Base-by-base conservation (phyloP, 2,888 invertebrate genomes). In the Galeruca laticollis region DNA sequence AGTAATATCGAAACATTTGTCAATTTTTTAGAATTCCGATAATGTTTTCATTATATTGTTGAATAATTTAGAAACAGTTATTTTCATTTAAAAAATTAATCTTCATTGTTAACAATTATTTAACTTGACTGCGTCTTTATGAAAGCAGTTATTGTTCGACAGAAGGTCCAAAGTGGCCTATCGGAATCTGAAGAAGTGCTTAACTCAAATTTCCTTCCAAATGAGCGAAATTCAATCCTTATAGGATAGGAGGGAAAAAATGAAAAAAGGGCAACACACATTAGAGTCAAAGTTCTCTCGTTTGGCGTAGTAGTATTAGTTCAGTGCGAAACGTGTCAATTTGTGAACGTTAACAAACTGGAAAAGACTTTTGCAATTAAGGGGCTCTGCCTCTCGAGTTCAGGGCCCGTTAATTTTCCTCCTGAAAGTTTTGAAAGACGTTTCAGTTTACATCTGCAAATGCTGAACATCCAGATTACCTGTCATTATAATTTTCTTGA, bases 331-430 rank as follows among this genome's bases (percentile, higher is more conserved):
- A 83, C 83, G 82, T 84, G 83, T 84, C 84, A 84, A 84, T 84
- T 84, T 83, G 81, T 81, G 81, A 84, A 84, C 78, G 82, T 82
- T 66, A 83, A 84, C 82, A 83, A 82, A 83, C 82, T 82, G 83
- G 83, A 83, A 82, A 83, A 84, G 83, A 83, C 83, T 84, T 83
- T 83, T 76, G 84, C 82, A 84, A 84, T 84, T 83, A 84, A 81
- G 80, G 75, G 79, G 75, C 80, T 79, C 78, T 77, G 76, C 75
- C 52, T 33, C 52, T 49, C 54, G 76, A 80, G 78, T 76, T 76
- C 74, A 77, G 75, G 75, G 67, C 76, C 76, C 78, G 78, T 77
- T 81, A 79, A 81, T 81, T 80, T 79, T 75, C 71, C 35, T 49
- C 65, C 35, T 69, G 71, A 74, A 76, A 72, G 69, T 74, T 75